These are phyloP conservation scores for Acanthis flammea DNA, from an alignment of 2,797 vertebrate genomes.

Conservation along the genomic window DNA sequence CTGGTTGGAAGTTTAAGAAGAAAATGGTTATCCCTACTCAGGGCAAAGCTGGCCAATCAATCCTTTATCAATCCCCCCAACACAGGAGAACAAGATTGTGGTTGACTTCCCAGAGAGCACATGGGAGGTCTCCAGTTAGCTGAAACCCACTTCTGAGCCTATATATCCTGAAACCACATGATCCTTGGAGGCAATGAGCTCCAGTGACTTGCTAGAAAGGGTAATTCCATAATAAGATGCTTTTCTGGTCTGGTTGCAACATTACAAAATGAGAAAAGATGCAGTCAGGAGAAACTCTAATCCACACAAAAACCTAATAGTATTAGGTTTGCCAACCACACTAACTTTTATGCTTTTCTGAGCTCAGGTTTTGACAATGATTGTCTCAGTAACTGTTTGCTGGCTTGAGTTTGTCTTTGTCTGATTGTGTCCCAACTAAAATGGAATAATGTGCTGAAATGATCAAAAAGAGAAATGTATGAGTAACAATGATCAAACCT, in stretches of 20 bases:
- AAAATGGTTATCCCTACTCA: conserved; percentile 52
- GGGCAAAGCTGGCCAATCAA: conserved; percentile 32
- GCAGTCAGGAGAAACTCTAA: background rate
- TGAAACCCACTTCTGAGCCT: background rate
- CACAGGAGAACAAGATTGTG: background rate
- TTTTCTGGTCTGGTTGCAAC: background rate
- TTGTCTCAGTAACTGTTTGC: background rate
- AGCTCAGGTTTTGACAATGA: background rate
- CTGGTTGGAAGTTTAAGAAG: conserved; percentile 54
- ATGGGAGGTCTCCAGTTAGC: background rate
- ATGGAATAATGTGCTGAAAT: background rate
- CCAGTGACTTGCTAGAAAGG: background rate
- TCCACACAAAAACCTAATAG: background rate
- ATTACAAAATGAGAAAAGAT: background rate
- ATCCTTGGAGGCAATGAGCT: background rate
- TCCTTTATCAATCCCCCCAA: conserved; percentile 44
- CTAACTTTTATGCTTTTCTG: background rate
- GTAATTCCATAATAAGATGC: background rate
- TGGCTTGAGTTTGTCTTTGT: background rate
- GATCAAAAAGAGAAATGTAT: background rate
- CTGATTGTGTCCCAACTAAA: background rate
- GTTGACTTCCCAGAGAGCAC: background rate
- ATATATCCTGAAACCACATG: background rate
- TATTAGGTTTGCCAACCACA: background rate
- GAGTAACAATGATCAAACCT: background rate